Evolutionary conservation across 2,888 invertebrate genomes (phyloP).

Genomic region (Trichogramma dendrolimi): DNA sequence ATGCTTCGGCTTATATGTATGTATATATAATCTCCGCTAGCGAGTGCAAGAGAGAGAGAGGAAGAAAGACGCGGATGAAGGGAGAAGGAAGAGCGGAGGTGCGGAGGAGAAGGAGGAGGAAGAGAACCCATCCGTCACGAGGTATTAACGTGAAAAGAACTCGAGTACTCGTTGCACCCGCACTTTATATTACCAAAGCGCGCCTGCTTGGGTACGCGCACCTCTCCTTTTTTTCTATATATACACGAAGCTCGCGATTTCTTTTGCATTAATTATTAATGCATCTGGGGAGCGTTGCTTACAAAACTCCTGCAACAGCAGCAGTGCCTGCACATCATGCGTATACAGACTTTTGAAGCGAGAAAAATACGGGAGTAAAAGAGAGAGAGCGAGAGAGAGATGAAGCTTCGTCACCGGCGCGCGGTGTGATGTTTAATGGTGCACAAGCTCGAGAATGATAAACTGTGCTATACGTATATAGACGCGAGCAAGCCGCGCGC

Average conservation of each 20-base stretch:
- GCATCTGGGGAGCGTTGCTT: neutral
- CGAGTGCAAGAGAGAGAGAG: neutral
- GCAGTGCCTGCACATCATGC: too few species aligned
- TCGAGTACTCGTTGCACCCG: neutral
- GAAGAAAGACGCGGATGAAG: neutral
- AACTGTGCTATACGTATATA: too few species aligned
- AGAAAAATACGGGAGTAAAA: too few species aligned
- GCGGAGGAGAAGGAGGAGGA: neutral
- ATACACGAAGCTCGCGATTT: conserved; percentile 4
- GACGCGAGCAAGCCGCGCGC: too few species aligned
- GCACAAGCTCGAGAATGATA: too few species aligned
- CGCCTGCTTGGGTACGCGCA: too few species aligned
- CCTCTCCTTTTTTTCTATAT: neutral
- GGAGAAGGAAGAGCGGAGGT: neutral
- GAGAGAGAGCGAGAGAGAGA: too few species aligned
- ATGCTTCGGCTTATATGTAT: neutral
- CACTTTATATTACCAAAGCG: too few species aligned
- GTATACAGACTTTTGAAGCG: too few species aligned
- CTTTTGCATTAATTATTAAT: conserved; percentile 17
- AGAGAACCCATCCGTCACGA: conserved; percentile 8
- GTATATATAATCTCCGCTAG: neutral
- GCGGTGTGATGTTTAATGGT: too few species aligned
- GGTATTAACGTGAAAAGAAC: neutral
- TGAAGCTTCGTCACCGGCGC: too few species aligned
- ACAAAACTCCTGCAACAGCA: too few species aligned